phyloP scores from a whole-genome alignment of 2,113 vertebrate species.

The Phoenicopterus ruber region DNA sequence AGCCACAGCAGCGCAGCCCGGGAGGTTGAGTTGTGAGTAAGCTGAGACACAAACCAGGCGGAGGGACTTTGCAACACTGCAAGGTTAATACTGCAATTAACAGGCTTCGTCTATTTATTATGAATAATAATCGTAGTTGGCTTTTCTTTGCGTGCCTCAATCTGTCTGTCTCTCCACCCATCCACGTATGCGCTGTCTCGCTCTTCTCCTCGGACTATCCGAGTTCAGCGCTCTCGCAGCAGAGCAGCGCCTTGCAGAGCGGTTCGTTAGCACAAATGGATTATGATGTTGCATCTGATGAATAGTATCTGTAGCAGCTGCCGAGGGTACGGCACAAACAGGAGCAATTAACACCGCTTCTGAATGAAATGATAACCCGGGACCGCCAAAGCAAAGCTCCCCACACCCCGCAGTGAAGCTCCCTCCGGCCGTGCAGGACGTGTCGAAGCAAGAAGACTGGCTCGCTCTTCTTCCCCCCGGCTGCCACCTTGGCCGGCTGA shows the following conservation, averaged over 20 bases:
- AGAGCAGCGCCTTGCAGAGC: neutral
- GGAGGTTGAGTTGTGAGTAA: neutral
- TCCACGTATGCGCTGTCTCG: fast-evolving
- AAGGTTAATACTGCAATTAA: neutral
- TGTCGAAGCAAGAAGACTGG: neutral
- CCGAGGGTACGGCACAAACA: neutral
- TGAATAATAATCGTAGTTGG: neutral
- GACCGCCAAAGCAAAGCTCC: neutral
- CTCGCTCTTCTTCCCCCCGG: neutral
- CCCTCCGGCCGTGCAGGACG: fast-evolving
- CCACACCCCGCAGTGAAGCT: fast-evolving
- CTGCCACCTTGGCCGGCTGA: fast-evolving
- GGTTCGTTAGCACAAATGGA: neutral
- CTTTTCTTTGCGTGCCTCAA: neutral
- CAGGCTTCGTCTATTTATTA: neutral
- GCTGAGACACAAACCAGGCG: fast-evolving
- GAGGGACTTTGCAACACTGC: neutral
- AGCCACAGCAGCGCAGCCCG: neutral
- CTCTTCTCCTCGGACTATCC: neutral
- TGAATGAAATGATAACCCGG: too few species aligned
- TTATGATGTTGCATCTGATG: neutral
- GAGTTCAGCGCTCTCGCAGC: neutral
- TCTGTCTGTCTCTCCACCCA: neutral
- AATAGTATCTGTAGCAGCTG: neutral
- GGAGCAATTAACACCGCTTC: neutral